These are phyloP conservation scores for Psephotus haematonotus DNA, from an alignment of 2,113 vertebrate species.

Conservation along the genomic window DNA sequence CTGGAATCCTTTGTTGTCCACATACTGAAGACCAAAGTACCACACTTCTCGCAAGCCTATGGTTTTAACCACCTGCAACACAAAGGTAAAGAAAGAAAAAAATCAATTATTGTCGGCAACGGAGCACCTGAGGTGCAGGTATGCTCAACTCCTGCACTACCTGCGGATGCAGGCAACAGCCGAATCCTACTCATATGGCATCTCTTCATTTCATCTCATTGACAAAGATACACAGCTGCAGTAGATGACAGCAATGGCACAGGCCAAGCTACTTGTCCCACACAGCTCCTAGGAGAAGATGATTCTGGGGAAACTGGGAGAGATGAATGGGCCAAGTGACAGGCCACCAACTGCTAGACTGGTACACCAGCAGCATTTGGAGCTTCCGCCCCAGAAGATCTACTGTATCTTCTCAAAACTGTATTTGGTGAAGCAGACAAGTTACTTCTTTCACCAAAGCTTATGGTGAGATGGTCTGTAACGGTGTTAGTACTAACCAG, in stretches of 20 bases:
- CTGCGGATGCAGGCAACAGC: background rate
- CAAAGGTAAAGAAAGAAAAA: background rate
- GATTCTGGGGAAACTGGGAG: background rate
- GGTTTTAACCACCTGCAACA: constrained; percentile 91
- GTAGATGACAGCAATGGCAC: background rate
- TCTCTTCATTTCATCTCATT: background rate
- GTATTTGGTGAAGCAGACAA: background rate
- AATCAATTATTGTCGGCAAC: background rate
- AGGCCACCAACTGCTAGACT: background rate
- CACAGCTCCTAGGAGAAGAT: background rate
- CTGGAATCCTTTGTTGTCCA: constrained; percentile 88
- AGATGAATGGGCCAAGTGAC: background rate
- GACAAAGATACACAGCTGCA: background rate
- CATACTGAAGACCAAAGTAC: constrained; percentile 96
- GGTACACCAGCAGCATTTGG: background rate
- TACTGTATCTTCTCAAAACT: background rate
- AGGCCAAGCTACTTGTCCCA: background rate
- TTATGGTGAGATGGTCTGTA: background rate
- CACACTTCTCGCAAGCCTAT: constrained; percentile 93
- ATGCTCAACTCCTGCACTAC: background rate
- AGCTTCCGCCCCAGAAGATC: background rate
- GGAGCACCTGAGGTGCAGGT: background rate
- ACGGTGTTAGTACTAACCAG: background rate
- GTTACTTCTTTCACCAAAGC: background rate
- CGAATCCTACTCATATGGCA: background rate